phyloP scores from a whole-genome alignment of 1,140 invertebrate genomes.

The Metaphire vulgaris region DNA sequence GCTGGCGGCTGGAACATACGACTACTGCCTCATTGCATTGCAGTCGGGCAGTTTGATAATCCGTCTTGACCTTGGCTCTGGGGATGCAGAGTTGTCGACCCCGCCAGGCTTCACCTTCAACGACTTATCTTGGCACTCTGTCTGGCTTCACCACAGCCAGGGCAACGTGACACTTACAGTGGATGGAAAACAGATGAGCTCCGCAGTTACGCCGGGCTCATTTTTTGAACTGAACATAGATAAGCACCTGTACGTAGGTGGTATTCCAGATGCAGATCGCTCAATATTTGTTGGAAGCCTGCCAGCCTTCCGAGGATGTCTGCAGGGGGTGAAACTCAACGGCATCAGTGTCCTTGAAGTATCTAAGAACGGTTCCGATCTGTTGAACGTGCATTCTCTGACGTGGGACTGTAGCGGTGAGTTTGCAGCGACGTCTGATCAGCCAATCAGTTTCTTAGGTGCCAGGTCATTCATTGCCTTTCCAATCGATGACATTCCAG shows the following conservation, averaged over 20 bases:
- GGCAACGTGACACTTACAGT: constrained; percentile 74
- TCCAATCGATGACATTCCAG: constrained; percentile 40
- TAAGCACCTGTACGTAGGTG: constrained; percentile 69
- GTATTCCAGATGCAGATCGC: constrained; percentile 71
- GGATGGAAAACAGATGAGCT: constrained; percentile 63
- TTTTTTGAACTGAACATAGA: constrained; percentile 88
- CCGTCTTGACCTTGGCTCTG: constrained; percentile 76
- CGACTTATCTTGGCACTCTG: constrained; percentile 84
- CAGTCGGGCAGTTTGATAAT: constrained; percentile 67
- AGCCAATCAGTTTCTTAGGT: constrained; percentile 73
- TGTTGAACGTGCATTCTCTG: constrained; percentile 57
- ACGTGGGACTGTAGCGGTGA: constrained; percentile 77
- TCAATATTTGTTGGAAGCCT: constrained; percentile 81
- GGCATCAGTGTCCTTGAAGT: constrained; percentile 69
- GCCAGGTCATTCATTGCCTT: constrained; percentile 53
- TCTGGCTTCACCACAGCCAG: constrained; percentile 70
- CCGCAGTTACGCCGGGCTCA: constrained; percentile 67
- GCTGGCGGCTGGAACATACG: constrained; percentile 79
- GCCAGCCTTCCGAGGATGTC: constrained; percentile 81
- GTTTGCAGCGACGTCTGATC: constrained; percentile 71
- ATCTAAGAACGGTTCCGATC: constrained; percentile 36
- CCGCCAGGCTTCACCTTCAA: constrained; percentile 70
- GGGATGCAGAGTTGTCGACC: constrained; percentile 64
- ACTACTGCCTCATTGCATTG: constrained; percentile 81
- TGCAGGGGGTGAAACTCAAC: constrained; percentile 82